Percentiles rank a stretch among this genome's conserved stretches.
Conservation (phyloP, 2,797 vertebrate species). For the Momotus momota region DNA sequence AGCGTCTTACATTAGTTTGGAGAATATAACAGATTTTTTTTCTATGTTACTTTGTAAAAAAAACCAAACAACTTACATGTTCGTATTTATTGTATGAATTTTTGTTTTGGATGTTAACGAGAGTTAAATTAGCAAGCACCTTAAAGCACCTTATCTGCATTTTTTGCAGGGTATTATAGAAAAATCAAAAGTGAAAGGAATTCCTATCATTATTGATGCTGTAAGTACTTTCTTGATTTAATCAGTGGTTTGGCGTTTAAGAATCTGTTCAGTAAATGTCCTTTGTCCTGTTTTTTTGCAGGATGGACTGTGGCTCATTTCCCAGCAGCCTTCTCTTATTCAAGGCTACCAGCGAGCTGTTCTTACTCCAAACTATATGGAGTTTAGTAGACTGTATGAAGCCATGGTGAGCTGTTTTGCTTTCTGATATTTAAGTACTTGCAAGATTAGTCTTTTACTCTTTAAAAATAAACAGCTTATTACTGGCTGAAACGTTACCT, state of each 20-base stretch:
- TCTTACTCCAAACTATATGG: conserved; percentile 95
- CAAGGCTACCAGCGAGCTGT: conserved; percentile 92
- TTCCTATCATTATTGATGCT: conserved; percentile 94
- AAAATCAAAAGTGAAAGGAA: conserved; percentile 88
- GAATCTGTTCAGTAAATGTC: conserved; percentile 12
- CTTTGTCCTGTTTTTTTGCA: conserved; percentile 60
- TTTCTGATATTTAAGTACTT: background rate
- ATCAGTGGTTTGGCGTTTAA: background rate
- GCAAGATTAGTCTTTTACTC: background rate
- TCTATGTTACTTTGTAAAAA: background rate
- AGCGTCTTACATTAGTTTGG: background rate
- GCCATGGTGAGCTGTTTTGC: conserved; percentile 86
- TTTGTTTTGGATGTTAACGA: background rate
- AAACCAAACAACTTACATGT: background rate
- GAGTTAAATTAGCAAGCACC: background rate
- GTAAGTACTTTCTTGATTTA: conserved; percentile 83
- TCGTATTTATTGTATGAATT: background rate
- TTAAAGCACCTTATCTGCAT: background rate
- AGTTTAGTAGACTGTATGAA: conserved; percentile 93
- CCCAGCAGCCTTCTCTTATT: conserved; percentile 91
- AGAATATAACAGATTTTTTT: background rate
- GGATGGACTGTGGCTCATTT: conserved; percentile 97
- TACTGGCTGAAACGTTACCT: background rate
- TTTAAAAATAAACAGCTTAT: background rate
- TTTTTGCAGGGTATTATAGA: conserved; percentile 90